Evolutionary conservation across 2,888 invertebrate genomes (phyloP), one percentile per base, ranked within the genome.

Genomic region (Trisateles emortualis): DNA sequence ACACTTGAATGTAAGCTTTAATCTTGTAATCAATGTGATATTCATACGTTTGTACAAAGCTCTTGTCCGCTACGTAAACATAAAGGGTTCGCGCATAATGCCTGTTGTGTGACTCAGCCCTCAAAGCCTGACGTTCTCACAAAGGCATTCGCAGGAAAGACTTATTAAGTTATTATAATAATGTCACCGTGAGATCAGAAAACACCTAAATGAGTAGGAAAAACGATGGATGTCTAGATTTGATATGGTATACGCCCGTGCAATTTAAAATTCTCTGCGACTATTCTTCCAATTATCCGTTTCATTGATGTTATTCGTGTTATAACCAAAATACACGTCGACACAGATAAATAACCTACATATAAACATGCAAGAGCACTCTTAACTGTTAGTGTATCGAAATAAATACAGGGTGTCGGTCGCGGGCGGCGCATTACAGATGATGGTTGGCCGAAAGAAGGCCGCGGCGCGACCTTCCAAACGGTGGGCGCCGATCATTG

Each of bases 391-490:
- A 81, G 85, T 79, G 82, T 83, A 85, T 87, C 78, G 86, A 79
- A 84, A 86, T 89, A 90, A 90, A 87, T 84, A 87, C 84, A 87
- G 88, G 88, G 87, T 89, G 84, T 78, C 74, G 79, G 84, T 70
- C 74, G 76, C 82, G 81, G 76, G 76, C 76, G 63, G 69, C 76
- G 75, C 76, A 79, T 84, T 81, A 84, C 78, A 68, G 83, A 78
- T 84, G 83, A 79, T 84, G 80, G 80, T 75, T 79, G 78, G 82
- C 71, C 80, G 82, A 88, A 91, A 92, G 91, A 92, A 92, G 92
- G 92, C 87, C 92, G 89, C 83, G 79, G 76, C 79, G 84, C 89
- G 92, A 92, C 92, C 92, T 92, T 88, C 92, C 91, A 81, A 84
- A 86, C 82, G 82, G 76, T 84, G 81, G 83, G 79, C 79, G 81